A percentile compares a stretch with the other conserved stretches of the same genome.
These are phyloP conservation scores for Platycheirus rosarum DNA, from an alignment of 2,888 invertebrate genomes.

Conservation along the genomic window DNA sequence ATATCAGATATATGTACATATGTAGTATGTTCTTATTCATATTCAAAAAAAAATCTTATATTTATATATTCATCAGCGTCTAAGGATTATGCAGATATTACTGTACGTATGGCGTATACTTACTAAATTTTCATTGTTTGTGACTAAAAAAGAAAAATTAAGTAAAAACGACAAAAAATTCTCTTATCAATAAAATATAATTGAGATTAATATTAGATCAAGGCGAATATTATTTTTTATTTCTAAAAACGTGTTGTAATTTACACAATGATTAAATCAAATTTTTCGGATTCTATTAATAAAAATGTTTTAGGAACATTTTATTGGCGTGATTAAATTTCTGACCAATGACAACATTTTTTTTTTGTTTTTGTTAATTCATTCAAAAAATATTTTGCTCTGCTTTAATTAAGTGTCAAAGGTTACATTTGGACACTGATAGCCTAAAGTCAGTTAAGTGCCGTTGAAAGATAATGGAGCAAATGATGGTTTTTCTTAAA, in stretches of 20 bases:
- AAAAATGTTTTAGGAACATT: neutral
- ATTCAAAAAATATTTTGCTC: slow-evolving; percentile 21
- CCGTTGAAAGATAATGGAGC: no score
- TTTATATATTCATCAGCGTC: no score
- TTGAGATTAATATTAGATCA: slow-evolving; percentile 15
- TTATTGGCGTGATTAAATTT: slow-evolving; percentile 26
- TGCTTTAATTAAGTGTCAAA: slow-evolving; percentile 50
- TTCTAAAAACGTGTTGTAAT: slow-evolving; percentile 1
- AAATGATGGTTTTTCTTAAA: slow-evolving; percentile 27
- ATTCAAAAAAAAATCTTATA: no score
- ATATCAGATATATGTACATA: no score
- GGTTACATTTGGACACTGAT: slow-evolving; percentile 59
- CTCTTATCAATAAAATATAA: neutral
- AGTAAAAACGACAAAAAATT: no score
- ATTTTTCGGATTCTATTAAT: slow-evolving; percentile 15
- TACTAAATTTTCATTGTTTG: no score
- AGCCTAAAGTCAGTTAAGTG: slow-evolving; percentile 32
- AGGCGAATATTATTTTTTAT: slow-evolving; percentile 12
- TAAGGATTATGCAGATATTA: no score
- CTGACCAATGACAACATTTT: slow-evolving; percentile 68
- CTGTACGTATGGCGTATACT: no score
- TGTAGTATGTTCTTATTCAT: no score
- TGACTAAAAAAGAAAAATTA: no score
- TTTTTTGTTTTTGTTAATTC: no score
- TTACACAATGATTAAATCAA: slow-evolving; percentile 2